Evolutionary conservation across 2,888 invertebrate species (phyloP).

Genomic region (Osmoderma eremita): DNA sequence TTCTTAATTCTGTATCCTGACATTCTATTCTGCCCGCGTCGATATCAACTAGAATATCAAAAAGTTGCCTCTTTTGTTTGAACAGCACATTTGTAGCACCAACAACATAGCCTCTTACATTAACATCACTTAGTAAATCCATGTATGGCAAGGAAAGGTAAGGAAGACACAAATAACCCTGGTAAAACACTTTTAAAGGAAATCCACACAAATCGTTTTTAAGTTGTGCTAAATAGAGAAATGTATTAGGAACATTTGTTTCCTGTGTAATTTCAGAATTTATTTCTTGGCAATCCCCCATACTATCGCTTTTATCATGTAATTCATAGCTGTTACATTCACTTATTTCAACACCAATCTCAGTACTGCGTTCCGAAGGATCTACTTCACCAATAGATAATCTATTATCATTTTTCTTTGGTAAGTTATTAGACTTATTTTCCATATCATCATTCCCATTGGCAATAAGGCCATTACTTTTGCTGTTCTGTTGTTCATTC

Average conservation of each 20-base stretch:
- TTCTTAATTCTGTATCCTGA: slow-evolving; percentile 80
- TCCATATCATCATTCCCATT: slow-evolving; percentile 44
- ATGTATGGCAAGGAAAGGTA: slow-evolving; percentile 95
- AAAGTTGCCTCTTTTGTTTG: slow-evolving; percentile 91
- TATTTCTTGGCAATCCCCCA: slow-evolving; percentile 73
- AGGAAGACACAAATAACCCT: slow-evolving; percentile 94
- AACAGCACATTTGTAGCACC: slow-evolving; percentile 99
- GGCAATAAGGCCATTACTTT: slow-evolving; percentile 32
- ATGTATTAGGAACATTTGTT: slow-evolving; percentile 67
- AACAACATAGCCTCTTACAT: slow-evolving; percentile 86
- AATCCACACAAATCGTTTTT: slow-evolving; percentile 83
- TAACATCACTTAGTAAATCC: slow-evolving; percentile 88
- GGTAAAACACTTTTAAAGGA: slow-evolving; percentile 86
- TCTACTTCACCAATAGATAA: slow-evolving; percentile 29
- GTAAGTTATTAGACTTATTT: slow-evolving; percentile 48
- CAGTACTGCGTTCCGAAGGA: slow-evolving; percentile 46
- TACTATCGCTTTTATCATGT: slow-evolving; percentile 55
- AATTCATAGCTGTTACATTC: slow-evolving; percentile 58
- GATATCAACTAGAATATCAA: slow-evolving; percentile 92
- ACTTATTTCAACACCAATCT: slow-evolving; percentile 60
- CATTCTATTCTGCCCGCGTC: slow-evolving; percentile 87
- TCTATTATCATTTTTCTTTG: slow-evolving; percentile 43
- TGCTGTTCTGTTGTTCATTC: slow-evolving; percentile 15
- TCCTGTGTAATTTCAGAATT: slow-evolving; percentile 74
- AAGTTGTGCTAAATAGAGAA: slow-evolving; percentile 72